A percentile compares a stretch with the other conserved stretches of the same genome.
Conservation (phyloP, 2,888 invertebrate species). For the Steinernema scapterisci region DNA sequence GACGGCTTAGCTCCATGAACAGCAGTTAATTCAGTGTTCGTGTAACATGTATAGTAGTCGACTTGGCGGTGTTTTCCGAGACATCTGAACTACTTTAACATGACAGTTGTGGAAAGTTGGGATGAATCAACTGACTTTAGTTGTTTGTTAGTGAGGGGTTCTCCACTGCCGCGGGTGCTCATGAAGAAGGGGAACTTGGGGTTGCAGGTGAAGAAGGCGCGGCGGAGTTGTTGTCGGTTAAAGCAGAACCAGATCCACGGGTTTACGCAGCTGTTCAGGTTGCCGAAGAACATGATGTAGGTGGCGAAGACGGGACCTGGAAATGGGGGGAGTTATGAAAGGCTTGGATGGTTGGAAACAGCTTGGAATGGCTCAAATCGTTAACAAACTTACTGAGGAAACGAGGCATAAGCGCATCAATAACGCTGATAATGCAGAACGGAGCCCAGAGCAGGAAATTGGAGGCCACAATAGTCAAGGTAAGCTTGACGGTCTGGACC, state of each 20-base stretch:
- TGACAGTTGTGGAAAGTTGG: background rate
- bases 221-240: slow-evolving; percentile 67
- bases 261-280: slow-evolving; percentile 77
- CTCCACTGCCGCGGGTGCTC: background rate
- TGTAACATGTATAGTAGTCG: background rate
- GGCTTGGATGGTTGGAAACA: too few relatives aligned
- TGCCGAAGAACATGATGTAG: slow-evolving; percentile 75
- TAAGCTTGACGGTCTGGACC: slow-evolving; percentile 72
- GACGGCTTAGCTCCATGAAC: background rate
- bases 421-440: slow-evolving; percentile 70
- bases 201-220: slow-evolving; percentile 38
- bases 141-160: background rate
- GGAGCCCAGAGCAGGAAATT: slow-evolving; percentile 77
- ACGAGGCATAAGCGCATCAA: slow-evolving; percentile 64
- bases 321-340: too few relatives aligned
- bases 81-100: slow-evolving; percentile 23
- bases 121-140: background rate
- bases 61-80: background rate
- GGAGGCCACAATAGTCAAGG: slow-evolving; percentile 71
- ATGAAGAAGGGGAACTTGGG: slow-evolving; percentile 1
- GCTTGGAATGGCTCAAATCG: too few relatives aligned
- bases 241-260: slow-evolving; percentile 72
- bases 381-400: slow-evolving; percentile 70
- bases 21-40: background rate
- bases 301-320: slow-evolving; percentile 67